Conservation (phyloP, 2,113 vertebrate species). For the Urocitellus parryii region DNA sequence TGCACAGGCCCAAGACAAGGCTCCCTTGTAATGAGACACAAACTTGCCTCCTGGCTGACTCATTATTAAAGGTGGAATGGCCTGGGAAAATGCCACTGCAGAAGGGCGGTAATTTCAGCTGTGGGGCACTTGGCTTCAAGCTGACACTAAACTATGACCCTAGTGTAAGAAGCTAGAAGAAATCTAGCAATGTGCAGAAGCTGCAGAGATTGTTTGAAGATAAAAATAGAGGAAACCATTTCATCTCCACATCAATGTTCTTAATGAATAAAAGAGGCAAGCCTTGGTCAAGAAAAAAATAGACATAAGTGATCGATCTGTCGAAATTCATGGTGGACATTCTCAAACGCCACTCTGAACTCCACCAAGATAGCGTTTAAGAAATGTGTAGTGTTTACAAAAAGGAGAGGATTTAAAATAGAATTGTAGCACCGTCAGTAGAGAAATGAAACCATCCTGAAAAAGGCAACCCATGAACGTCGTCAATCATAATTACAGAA, state of each 20-base stretch:
- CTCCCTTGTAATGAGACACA: neutral
- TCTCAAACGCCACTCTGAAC: neutral
- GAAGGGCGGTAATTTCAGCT: constrained; percentile 72
- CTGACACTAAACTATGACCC: constrained; percentile 21
- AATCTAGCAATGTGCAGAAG: constrained; percentile 52
- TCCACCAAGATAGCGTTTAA: neutral
- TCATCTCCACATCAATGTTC: constrained; percentile 39
- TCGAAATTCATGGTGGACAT: neutral
- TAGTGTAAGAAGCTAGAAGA: constrained; percentile 10
- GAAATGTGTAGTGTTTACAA: neutral
- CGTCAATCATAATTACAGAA: neutral
- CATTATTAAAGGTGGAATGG: constrained; percentile 44
- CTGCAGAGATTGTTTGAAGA: constrained; percentile 61
- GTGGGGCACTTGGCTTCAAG: constrained; percentile 65
- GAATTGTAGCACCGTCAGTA: neutral
- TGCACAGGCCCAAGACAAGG: constrained; percentile 60
- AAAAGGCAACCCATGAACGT: neutral
- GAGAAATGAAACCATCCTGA: neutral
- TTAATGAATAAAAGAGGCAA: constrained; percentile 46
- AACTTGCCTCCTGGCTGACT: constrained; percentile 47
- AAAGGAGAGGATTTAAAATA: constrained; percentile 26
- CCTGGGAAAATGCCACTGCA: constrained; percentile 70
- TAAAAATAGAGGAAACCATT: constrained; percentile 71
- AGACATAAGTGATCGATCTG: neutral
- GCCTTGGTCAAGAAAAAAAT: constrained; percentile 54